These are phyloP conservation scores for Hydraecia micacea DNA, from an alignment of 2,888 invertebrate species.

Conservation along the genomic window DNA sequence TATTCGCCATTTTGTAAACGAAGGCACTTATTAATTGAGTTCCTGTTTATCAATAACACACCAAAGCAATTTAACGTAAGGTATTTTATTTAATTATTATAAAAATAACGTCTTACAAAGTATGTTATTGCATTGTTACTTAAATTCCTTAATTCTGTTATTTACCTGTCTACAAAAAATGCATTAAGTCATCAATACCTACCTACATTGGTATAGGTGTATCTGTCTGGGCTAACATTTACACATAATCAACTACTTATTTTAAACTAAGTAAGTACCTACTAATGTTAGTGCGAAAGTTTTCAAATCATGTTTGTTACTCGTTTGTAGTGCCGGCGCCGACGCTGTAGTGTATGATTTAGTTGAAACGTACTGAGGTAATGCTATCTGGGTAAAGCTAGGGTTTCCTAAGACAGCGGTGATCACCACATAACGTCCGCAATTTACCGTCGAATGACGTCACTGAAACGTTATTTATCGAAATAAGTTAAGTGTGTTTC, in stretches of 20 bases:
- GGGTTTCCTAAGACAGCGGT: not conserved
- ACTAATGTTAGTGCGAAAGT: not conserved
- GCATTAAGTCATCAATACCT: not conserved
- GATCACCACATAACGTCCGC: not conserved
- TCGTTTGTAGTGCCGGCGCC: not conserved
- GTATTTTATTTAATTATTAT: slow-evolving; percentile 69
- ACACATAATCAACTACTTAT: slow-evolving; percentile 7
- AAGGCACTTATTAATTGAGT: slow-evolving; percentile 56
- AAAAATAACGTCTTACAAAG: slow-evolving; percentile 61
- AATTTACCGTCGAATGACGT: slow-evolving; percentile 1
- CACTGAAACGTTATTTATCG: slow-evolving; percentile 1
- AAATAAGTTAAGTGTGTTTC: not conserved
- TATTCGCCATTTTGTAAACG: slow-evolving; percentile 46
- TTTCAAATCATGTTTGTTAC: slow-evolving; percentile 10
- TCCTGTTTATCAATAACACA: slow-evolving; percentile 70
- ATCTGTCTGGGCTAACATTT: not conserved
- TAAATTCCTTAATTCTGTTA: slow-evolving; percentile 61
- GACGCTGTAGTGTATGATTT: not conserved
- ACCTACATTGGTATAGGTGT: slow-evolving; percentile 10
- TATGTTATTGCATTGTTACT: slow-evolving; percentile 66
- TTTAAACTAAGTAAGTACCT: not conserved
- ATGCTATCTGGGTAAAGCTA: not conserved
- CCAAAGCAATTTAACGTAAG: slow-evolving; percentile 79
- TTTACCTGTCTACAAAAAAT: slow-evolving; percentile 44
- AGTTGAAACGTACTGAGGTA: slow-evolving; percentile 9